Conservation (phyloP, 2,797 vertebrate species). For the Rhodeus uyekii region DNA sequence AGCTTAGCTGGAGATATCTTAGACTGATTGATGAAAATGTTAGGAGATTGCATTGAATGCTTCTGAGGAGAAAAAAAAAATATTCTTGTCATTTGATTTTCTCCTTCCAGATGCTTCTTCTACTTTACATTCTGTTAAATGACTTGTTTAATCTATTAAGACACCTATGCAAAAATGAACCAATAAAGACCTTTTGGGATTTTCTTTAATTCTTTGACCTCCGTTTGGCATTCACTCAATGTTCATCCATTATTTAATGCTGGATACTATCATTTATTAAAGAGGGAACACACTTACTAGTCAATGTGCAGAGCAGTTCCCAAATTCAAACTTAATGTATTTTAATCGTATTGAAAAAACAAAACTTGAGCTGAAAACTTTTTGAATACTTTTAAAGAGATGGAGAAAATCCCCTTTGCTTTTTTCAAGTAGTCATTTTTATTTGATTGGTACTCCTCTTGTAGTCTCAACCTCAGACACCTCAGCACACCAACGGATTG, state of each 20-base stretch:
- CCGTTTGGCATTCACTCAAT: conserved; percentile 1
- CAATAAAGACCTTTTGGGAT: not conserved
- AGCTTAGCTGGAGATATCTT: not conserved
- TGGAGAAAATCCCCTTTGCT: not conserved
- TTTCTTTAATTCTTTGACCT: not conserved
- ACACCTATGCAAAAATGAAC: not conserved
- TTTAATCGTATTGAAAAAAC: not conserved
- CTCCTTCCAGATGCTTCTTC: not conserved
- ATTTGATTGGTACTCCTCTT: not conserved
- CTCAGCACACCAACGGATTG: not conserved
- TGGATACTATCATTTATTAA: not conserved
- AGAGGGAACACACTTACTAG: not conserved
- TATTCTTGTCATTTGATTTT: not conserved
- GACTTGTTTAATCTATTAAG: not conserved
- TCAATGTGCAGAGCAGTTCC: not conserved
- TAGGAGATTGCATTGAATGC: conserved; percentile 71
- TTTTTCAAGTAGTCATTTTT: not conserved
- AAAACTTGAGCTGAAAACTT: not conserved
- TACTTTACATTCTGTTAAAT: not conserved
- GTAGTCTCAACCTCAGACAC: not conserved
- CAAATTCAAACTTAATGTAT: not conserved
- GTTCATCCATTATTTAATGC: not conserved
- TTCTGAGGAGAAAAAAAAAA: conserved; percentile 3
- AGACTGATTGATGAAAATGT: conserved; percentile 74
- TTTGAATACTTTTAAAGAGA: not conserved